Base-by-base conservation (phyloP, 2,797 vertebrate species). In the Etheostoma perlongum region DNA sequence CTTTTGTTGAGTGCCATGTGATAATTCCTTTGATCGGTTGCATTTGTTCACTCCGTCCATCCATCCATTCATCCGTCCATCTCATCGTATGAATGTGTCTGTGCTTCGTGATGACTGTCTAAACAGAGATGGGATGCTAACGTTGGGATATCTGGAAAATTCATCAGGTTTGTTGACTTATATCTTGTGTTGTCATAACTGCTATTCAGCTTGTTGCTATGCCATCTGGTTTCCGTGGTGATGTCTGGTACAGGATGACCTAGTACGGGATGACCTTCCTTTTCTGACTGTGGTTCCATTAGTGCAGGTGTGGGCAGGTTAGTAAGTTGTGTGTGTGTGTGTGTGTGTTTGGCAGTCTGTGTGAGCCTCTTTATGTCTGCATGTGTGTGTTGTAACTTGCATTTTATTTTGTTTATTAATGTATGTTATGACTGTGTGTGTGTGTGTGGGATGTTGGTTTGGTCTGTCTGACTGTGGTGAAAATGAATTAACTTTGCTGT, bases 1-100 rank as follows among this genome's bases (percentile, higher is more conserved):
- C 85, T 82, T 40, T 82, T 78, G 72, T 83, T 16, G 40, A 87
- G 76, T 76, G 72, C 60, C 87, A 81, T 83, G 92, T 94, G 91
- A 91, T 91, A 78, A 42, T 65, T 71, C 79, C 65, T 84, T 85
- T 89, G 55, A 85, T 88, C 64, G 47, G 57, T 60, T 61, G 60
- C 78, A 52, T 85, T 79, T 78, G 59, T 64, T 70, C 67, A 15
- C 65, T 55, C 40, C 64, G 18, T 76, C 73, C 68, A 9, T 49
- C 47, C 44, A 19, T 76, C 73, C 68, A 9, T 49, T 40, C 44
- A 44, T 79, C 60, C 58, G 5, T 55, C 47, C 44, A n/a, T 44
- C 51, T 15, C 46, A 40, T 59, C 67, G 71, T n/a, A 18, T 63
- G 54, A 60, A 57, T 30, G 21, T 10, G 16, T 61, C 73, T 14